Conservation (phyloP, 2,113 vertebrate species). For the Leucosticte australis region DNA sequence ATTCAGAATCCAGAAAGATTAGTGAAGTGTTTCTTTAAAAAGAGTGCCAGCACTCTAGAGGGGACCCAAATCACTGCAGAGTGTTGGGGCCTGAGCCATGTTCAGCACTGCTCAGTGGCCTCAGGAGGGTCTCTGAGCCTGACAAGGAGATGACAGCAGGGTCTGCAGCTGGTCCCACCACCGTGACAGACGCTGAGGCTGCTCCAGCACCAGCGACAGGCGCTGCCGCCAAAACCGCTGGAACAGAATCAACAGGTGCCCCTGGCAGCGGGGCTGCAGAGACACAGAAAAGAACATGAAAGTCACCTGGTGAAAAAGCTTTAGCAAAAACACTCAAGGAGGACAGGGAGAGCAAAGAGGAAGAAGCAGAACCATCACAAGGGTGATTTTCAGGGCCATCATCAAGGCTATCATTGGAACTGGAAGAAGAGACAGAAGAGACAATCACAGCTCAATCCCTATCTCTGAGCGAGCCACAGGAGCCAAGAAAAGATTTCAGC, state of each 20-base stretch:
- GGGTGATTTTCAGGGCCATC: neutral
- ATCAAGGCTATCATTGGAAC: neutral
- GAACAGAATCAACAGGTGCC: fast-evolving
- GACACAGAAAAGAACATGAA: neutral
- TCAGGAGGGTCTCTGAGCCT: neutral
- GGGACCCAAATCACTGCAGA: too few relatives aligned
- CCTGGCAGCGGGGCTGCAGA: neutral
- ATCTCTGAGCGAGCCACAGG: neutral
- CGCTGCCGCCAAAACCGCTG: neutral
- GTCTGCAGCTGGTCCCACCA: neutral
- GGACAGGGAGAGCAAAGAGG: neutral
- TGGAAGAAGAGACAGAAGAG: neutral
- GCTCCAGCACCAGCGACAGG: fast-evolving
- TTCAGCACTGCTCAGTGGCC: neutral
- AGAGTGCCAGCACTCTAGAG: neutral
- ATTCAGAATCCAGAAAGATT: neutral
- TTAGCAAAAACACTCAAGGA: neutral
- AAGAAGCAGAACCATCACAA: neutral
- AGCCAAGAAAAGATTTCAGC: neutral
- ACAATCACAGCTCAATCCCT: neutral
- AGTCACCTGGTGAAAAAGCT: neutral
- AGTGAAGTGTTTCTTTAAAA: neutral
- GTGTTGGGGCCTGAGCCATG: neutral
- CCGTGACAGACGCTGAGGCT: fast-evolving
- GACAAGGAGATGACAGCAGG: neutral